A percentile compares a stretch with the other conserved stretches of the same genome.
Evolutionary conservation across 2,888 invertebrate genomes (phyloP).

Genomic region (Idaea straminata): DNA sequence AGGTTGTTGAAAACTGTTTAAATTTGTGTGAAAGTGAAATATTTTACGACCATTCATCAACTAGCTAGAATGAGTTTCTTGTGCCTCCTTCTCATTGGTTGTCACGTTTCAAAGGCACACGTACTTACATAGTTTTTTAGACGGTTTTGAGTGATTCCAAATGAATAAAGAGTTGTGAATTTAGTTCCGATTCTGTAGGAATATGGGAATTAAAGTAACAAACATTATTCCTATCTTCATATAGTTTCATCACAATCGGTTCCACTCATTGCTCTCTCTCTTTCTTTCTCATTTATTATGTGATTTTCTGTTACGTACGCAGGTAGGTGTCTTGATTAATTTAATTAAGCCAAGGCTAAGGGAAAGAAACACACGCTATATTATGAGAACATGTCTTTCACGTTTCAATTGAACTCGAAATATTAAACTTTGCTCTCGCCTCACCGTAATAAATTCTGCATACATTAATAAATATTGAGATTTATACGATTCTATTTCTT

Average conservation of each 20-base stretch:
- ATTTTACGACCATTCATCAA: background rate
- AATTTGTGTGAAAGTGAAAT: background rate
- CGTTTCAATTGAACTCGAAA: background rate
- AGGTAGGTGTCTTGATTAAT: background rate
- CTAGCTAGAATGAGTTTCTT: background rate
- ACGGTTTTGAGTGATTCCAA: no score
- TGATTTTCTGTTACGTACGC: background rate
- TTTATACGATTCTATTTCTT: background rate
- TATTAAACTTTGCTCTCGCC: background rate
- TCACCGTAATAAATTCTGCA: background rate
- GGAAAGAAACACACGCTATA: background rate
- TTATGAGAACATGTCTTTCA: background rate
- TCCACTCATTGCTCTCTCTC: no score
- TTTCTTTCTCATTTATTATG: no score
- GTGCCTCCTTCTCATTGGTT: background rate
- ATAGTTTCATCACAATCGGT: no score
- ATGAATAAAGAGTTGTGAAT: no score
- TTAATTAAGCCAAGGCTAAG: background rate
- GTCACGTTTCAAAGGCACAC: background rate
- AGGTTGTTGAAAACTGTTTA: slow-evolving; percentile 11
- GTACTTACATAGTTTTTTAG: background rate
- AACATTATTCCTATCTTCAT: no score
- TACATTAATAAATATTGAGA: background rate
- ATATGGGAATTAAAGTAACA: no score
- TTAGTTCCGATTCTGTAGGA: no score